phyloP scores from a whole-genome alignment of 2,888 invertebrate species.

The Acronicta aceris region DNA sequence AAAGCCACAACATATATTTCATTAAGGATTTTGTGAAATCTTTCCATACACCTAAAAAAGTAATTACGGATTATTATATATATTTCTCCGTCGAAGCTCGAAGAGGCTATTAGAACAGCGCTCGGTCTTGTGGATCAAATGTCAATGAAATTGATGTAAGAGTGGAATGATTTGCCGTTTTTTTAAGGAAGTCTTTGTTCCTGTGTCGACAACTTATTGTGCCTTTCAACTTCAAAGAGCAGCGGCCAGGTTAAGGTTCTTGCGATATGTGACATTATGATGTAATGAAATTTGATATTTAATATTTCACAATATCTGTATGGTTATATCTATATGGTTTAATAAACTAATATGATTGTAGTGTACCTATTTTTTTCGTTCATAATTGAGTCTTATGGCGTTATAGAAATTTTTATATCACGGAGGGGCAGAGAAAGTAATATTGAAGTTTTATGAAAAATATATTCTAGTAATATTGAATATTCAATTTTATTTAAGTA shows the following conservation, averaged over 20 bases:
- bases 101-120: constrained; percentile 21
- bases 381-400: no score
- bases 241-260: neutral
- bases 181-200: constrained; percentile 14
- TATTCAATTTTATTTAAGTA: no score
- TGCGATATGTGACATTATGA: neutral
- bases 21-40: constrained; percentile 11
- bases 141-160: constrained; percentile 32
- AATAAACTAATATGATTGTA: no score
- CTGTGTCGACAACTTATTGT: constrained; percentile 16
- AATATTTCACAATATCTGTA: no score
- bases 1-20: neutral
- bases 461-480: no score
- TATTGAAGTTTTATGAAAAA: no score
- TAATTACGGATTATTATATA: constrained; percentile 28
- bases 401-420: no score
- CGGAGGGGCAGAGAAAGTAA: no score
- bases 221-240: constrained; percentile 3
- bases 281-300: neutral
- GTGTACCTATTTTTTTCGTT: no score
- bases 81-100: constrained; percentile 12
- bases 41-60: constrained; percentile 7
- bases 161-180: constrained; percentile 36
- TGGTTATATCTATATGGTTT: no score
- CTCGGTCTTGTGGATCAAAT: constrained; percentile 19